Percentiles rank a stretch among this genome's conserved stretches.
These are phyloP conservation scores for Diadumene lineata DNA, from an alignment of 92 coral and sea anemone genomes.

Conservation along the genomic window DNA sequence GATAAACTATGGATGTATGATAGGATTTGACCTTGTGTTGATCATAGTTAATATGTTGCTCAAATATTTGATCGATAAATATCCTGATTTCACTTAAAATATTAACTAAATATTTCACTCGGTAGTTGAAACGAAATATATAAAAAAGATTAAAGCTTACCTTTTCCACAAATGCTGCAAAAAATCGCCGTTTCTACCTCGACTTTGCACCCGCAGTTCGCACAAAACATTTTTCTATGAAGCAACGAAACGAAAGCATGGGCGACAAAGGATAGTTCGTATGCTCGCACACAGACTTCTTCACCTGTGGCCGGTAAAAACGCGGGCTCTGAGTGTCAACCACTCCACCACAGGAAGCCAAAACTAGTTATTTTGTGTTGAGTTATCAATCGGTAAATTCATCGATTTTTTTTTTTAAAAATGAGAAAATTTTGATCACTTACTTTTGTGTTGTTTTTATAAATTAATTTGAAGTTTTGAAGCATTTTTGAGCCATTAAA, in stretches of 20 bases:
- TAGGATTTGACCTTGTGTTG: background rate
- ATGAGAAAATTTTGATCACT: too few relatives aligned
- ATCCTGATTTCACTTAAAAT: background rate
- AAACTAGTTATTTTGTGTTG: too few relatives aligned
- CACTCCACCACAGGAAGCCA: too few relatives aligned
- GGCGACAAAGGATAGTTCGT: background rate
- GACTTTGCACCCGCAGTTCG: constrained; percentile 7
- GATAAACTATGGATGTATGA: background rate
- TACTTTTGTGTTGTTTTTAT: too few relatives aligned
- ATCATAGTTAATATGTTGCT: too few relatives aligned
- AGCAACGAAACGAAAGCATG: background rate
- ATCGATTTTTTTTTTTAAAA: too few relatives aligned
- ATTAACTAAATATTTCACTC: background rate
- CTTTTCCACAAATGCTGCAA: constrained; percentile 18
- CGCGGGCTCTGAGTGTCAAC: too few relatives aligned
- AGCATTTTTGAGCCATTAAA: too few relatives aligned
- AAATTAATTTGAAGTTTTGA: too few relatives aligned
- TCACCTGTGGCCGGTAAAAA: background rate
- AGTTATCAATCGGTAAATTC: too few relatives aligned
- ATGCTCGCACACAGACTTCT: background rate
- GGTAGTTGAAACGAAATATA: background rate
- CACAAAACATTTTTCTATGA: constrained; percentile 9
- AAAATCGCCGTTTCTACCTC: constrained; percentile 6
- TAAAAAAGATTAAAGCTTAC: background rate
- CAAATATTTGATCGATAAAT: background rate